phyloP scores from a whole-genome alignment of 2,113 vertebrate species.

The Nerophis ophidion region DNA sequence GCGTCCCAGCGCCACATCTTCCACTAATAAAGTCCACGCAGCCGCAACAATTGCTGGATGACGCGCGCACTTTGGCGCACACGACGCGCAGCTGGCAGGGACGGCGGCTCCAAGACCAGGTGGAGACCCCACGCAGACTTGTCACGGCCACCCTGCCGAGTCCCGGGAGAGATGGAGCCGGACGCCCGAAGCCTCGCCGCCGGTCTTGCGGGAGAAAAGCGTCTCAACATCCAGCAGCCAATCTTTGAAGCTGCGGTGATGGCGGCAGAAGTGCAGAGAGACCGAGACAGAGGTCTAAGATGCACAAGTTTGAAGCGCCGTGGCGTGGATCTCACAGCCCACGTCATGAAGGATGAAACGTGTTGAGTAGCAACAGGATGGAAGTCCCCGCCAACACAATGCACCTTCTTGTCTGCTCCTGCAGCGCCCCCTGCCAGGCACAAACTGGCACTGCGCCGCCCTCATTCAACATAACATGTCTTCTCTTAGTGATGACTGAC shows the following conservation, averaged over 20 bases:
- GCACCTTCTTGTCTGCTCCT: conserved; percentile 30
- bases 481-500: too few relatives aligned
- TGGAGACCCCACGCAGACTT: conserved; percentile 24
- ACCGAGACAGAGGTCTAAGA: conserved; percentile 23
- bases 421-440: conserved; percentile 58
- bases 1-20: conserved; percentile 63
- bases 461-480: not conserved
- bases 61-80: conserved; percentile 28
- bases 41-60: conserved; percentile 19
- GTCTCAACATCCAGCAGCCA: conserved; percentile 27
- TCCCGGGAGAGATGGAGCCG: conserved; percentile 4
- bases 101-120: conserved; percentile 33
- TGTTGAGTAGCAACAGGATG: conserved; percentile 61
- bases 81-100: conserved; percentile 59
- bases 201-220: conserved; percentile 4
- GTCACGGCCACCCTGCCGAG: conserved; percentile 12
- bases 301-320: conserved; percentile 27
- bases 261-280: conserved; percentile 15
- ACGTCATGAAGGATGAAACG: conserved; percentile 52
- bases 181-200: conserved; percentile 7
- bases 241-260: conserved; percentile 45
- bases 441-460: conserved; percentile 15
- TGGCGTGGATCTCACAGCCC: conserved; percentile 38
- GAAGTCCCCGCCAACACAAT: conserved; percentile 18
- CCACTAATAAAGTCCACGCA: conserved; percentile 38